Evolutionary conservation across 2,797 vertebrate genomes (phyloP).

Genomic region (Bryconaethiops microstoma): DNA sequence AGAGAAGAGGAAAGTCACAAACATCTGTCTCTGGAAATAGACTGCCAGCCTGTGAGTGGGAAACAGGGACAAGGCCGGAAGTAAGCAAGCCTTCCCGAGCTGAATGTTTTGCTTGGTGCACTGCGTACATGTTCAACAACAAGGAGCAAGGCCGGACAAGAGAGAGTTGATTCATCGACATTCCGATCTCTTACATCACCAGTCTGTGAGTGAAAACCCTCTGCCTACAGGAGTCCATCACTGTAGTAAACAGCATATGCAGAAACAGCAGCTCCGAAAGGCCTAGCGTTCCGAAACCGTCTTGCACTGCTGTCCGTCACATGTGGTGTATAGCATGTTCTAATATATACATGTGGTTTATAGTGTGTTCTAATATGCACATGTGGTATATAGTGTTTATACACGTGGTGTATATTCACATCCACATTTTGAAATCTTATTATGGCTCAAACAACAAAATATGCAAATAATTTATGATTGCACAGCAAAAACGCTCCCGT

Average conservation of each 20-base stretch:
- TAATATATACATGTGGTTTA: background rate
- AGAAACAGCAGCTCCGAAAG: background rate
- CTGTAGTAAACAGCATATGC: background rate
- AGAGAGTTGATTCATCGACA: slow-evolving; percentile 34
- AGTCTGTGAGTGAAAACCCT: background rate
- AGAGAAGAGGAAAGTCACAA: slow-evolving; percentile 5
- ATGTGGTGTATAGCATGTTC: background rate
- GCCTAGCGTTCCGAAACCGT: too few species aligned
- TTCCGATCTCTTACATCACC: slow-evolving; percentile 42
- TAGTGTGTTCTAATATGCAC: background rate
- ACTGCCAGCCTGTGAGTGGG: background rate
- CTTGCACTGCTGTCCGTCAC: background rate
- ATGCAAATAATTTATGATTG: too few species aligned
- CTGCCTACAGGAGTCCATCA: background rate
- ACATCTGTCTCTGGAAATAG: slow-evolving; percentile 5
- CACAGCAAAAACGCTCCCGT: too few species aligned
- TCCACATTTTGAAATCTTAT: too few species aligned
- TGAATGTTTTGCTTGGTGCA: slow-evolving; percentile 38
- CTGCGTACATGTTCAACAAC: background rate
- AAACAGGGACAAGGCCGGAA: slow-evolving; percentile 16
- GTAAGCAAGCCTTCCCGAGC: slow-evolving; percentile 7
- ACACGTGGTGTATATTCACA: too few species aligned
- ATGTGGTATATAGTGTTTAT: too few species aligned
- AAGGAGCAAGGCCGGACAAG: slow-evolving; percentile 7
- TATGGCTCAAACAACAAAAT: too few species aligned